Percentiles rank a stretch among this genome's conserved stretches.
Conservation (phyloP, 2,797 vertebrate species). For the Danio kyathit region DNA sequence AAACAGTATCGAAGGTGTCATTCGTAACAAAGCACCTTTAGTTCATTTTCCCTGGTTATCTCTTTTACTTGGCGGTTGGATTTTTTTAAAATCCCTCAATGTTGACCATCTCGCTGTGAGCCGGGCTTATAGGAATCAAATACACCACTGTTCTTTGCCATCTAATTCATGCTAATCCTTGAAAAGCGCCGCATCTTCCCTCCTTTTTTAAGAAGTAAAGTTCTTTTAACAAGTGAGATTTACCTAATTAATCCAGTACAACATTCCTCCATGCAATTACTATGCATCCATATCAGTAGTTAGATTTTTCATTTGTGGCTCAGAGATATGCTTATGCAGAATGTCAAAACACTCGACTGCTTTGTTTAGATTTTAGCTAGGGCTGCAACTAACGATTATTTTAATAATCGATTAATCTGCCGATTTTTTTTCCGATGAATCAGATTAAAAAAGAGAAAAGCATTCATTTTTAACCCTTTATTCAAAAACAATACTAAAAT, state of each 20-base stretch:
- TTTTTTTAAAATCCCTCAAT: conserved; percentile 45
- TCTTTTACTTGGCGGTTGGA: conserved; percentile 25
- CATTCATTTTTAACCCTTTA: too few relatives aligned
- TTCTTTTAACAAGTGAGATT: not conserved
- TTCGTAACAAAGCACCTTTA: not conserved
- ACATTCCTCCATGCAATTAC: not conserved
- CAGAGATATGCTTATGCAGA: too few relatives aligned
- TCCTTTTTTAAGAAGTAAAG: not conserved
- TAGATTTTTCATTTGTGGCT: too few relatives aligned
- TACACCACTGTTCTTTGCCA: not conserved
- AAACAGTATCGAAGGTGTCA: not conserved
- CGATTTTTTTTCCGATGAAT: too few relatives aligned
- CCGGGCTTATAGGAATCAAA: conserved; percentile 50
- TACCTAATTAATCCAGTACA: conserved; percentile 4
- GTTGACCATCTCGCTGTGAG: conserved; percentile 39
- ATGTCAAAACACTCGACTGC: too few relatives aligned
- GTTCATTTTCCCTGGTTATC: conserved; percentile 32
- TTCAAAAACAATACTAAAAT: too few relatives aligned
- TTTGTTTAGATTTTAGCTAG: too few relatives aligned
- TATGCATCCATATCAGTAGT: not conserved
- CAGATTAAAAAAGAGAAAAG: too few relatives aligned
- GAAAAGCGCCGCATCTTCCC: not conserved
- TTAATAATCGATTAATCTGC: too few relatives aligned
- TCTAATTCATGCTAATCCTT: conserved; percentile 44
- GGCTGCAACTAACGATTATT: too few relatives aligned